Evolutionary conservation across 2,888 invertebrate species (phyloP).

Genomic region (Calliphora vomitoria): DNA sequence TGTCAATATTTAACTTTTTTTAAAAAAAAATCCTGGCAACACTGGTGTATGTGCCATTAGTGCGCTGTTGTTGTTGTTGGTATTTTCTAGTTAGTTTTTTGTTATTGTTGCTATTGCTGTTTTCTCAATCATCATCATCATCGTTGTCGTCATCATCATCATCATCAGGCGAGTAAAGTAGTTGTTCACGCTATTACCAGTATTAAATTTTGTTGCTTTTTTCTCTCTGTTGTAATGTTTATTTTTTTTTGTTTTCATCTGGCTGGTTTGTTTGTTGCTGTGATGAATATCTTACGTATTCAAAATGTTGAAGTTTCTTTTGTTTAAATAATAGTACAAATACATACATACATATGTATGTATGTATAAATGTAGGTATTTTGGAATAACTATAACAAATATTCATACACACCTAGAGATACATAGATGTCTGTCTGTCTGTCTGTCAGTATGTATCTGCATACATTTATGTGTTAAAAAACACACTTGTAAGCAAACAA

Average conservation of each 20-base stretch:
- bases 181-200: constrained; percentile 54
- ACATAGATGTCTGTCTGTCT: background rate
- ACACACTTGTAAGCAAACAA: constrained; percentile 5
- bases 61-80: constrained; percentile 14
- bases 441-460: background rate
- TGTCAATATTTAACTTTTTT: too few species aligned
- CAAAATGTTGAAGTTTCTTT: constrained; percentile 65
- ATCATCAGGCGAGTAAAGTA: constrained; percentile 31
- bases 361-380: background rate
- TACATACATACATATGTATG: too few species aligned
- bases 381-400: background rate
- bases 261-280: constrained; percentile 28
- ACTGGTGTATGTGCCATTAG: constrained; percentile 5
- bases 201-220: constrained; percentile 25
- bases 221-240: constrained; percentile 19
- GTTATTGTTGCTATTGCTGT: constrained; percentile 21
- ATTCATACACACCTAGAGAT: background rate
- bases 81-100: constrained; percentile 36
- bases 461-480: constrained; percentile 17
- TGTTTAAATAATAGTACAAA: constrained; percentile 32
- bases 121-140: constrained; percentile 44
- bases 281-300: constrained; percentile 68
- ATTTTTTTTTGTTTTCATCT: constrained; percentile 1
- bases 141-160: constrained; percentile 13
- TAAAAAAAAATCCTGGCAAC: too few species aligned